Base-by-base conservation (phyloP, 2,888 invertebrate genomes). In the Silvanus unidentatus region DNA sequence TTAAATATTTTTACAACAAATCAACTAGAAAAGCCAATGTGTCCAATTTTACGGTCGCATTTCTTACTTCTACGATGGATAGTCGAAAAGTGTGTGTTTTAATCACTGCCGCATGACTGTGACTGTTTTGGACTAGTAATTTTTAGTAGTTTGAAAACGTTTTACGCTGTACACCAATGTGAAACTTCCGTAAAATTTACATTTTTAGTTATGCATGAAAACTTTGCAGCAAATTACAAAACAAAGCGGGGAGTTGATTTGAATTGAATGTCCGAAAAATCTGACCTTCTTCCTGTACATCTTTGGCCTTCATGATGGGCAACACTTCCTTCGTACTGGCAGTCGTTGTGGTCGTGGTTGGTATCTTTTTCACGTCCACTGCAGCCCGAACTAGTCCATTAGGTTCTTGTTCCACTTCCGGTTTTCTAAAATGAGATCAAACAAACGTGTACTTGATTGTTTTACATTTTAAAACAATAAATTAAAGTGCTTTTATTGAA, bases 111-210 rank as follows among this genome's bases (percentile, higher is more conserved):
- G 48, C 52, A 50, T 52, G 49, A 58, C 57, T 52, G 56, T 57
- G 55, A 50, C 56, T 58, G 63, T 58, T 63, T 62, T 63, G 62
- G 61, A 58, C 63, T 59, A 58, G 48, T 63, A 60, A 62, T 55
- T 63, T n/a, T 54, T 55, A 52, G 49, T 55, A 47, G 50, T 45
- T 52, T 50, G 48, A 47, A 52, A 54, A 48, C 44, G n/a, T 54
- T 64, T 64, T 55, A 64, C 63, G 64, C 59, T 62, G 52, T 8
- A 22, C 22, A 22, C 49, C 54, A 39, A 48, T 50, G 46, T 49
- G 57, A 50, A 53, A 59, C 58, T 62, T 63, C 62, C 64, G 62
- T 62, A 55, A 59, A 63, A 62, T 60, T 58, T 50, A 55, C 55
- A 58, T 57, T 59, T 57, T 60, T 57, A 54, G 58, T 54, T 54